A percentile compares a stretch with the other conserved stretches of the same genome.
Conservation (phyloP, 2,888 invertebrate genomes). For the Cylindroiulus punctatus region DNA sequence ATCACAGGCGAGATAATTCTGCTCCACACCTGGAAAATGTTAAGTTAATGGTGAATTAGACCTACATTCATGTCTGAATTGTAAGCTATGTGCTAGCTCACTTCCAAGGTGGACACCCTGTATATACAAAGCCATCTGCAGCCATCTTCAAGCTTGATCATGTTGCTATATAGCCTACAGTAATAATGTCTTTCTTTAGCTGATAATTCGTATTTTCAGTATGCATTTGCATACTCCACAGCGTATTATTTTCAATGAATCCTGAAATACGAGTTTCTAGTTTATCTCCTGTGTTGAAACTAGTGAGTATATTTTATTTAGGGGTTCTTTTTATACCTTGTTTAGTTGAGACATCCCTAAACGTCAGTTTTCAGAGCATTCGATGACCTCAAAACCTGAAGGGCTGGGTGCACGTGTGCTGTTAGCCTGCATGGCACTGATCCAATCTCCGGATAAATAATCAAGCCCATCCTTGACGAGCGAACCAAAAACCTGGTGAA, state of each 20-base stretch:
- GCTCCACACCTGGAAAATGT: no score
- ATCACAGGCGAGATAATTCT: no score
- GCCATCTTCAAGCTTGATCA: no score
- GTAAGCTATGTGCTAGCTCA: no score
- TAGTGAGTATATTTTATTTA: conserved; percentile 20
- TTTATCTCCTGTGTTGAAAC: background rate
- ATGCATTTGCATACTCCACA: no score
- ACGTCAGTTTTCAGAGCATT: conserved; percentile 17
- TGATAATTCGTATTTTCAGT: no score
- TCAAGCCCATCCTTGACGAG: background rate
- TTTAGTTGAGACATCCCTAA: background rate
- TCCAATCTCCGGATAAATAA: background rate
- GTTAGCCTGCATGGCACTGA: background rate
- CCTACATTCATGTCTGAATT: no score
- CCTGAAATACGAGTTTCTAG: background rate
- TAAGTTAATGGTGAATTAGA: no score
- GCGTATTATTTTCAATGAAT: background rate
- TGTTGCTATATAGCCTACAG: no score
- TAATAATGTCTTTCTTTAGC: no score
- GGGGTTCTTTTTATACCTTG: conserved; percentile 43
- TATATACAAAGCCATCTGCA: no score
- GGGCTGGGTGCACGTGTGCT: conserved; percentile 33
- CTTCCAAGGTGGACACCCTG: no score
- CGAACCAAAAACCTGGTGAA: background rate
- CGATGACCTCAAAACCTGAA: conserved; percentile 42